Percentiles rank a stretch among this genome's conserved stretches.
Conservation (phyloP, 1,140 invertebrate genomes). For the Tetramorium alpestre region DNA sequence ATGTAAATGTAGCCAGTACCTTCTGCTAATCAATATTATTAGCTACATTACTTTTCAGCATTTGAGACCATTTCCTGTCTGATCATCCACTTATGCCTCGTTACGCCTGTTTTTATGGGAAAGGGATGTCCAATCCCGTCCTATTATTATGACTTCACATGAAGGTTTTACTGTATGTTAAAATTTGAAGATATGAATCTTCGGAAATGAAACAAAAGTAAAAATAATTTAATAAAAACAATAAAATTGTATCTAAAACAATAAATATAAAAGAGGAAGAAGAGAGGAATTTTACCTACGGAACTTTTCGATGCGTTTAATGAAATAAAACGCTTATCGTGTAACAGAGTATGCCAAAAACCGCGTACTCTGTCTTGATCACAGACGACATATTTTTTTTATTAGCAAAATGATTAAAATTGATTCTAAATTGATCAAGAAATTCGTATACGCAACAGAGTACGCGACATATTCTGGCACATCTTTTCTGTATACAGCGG, state of each 20-base stretch:
- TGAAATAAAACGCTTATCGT: conserved; percentile 14
- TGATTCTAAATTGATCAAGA: background rate
- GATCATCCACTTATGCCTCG: background rate
- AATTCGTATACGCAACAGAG: background rate
- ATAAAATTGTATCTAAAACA: background rate
- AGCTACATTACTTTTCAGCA: conserved; percentile 1
- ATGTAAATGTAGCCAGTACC: background rate
- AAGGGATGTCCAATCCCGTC: background rate
- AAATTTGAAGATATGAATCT: background rate
- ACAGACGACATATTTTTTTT: background rate
- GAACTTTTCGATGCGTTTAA: background rate
- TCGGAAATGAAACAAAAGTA: background rate
- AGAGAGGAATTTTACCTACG: conserved; percentile 12
- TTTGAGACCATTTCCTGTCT: conserved; percentile 5
- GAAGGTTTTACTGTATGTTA: background rate
- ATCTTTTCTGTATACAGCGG: background rate
- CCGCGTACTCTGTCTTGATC: background rate
- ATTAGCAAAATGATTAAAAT: background rate
- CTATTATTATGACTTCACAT: background rate
- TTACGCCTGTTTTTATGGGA: background rate
- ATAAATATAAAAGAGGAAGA: background rate
- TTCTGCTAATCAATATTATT: conserved; percentile 9
- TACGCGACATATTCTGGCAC: background rate
- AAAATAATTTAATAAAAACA: background rate
- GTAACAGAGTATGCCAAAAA: background rate